These are phyloP conservation scores for Oophaga pumilio DNA, from an alignment of 2,113 vertebrate genomes.

Conservation along the genomic window DNA sequence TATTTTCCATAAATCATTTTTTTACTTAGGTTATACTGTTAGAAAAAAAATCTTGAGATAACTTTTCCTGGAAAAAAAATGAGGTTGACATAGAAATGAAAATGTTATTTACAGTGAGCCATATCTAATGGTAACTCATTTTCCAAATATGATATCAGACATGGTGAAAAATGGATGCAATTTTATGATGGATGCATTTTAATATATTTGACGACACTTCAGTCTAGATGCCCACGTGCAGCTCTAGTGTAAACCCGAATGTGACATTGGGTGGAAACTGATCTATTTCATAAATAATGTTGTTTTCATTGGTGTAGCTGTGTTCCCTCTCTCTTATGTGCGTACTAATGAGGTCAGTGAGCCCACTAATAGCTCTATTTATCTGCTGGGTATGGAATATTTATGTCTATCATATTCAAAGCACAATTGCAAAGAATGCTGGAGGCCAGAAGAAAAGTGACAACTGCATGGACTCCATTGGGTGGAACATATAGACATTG, in stretches of 20 bases:
- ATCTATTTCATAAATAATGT: neutral
- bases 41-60: neutral
- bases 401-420: too few relatives aligned
- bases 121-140: neutral
- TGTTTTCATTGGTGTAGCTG: neutral
- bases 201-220: neutral
- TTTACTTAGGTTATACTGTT: neutral
- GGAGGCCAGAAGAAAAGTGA: too few relatives aligned
- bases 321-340: neutral
- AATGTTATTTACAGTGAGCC: neutral
- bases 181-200: neutral
- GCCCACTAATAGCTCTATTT: neutral
- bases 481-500: too few relatives aligned
- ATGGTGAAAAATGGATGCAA: neutral
- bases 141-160: neutral
- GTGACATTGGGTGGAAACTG: neutral
- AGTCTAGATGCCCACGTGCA: neutral
- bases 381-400: too few relatives aligned
- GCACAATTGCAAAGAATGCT: too few relatives aligned
- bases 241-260: neutral
- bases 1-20: neutral
- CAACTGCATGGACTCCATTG: too few relatives aligned
- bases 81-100: neutral
- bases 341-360: neutral
- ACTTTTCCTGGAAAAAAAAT: neutral